These are phyloP conservation scores for Trichogramma dendrolimi DNA, from an alignment of 2,888 invertebrate species.

Conservation along the genomic window DNA sequence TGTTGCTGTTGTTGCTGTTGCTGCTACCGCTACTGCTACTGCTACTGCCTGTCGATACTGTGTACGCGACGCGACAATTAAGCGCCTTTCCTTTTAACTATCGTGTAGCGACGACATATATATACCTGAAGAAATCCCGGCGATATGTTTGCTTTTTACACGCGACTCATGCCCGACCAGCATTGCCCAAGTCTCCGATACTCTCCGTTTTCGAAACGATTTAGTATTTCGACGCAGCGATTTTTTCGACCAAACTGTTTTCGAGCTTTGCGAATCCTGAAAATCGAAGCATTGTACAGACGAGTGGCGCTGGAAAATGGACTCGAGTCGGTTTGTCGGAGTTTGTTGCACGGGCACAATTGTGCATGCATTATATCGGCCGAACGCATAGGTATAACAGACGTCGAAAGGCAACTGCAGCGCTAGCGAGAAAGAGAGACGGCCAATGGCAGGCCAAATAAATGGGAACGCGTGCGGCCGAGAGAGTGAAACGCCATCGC, in stretches of 20 bases:
- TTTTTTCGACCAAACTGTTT: too few relatives aligned
- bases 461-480: constrained; percentile 44
- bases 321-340: too few relatives aligned
- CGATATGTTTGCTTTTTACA: constrained; percentile 16
- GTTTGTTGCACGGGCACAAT: too few relatives aligned
- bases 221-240: too few relatives aligned
- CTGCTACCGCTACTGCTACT: not conserved
- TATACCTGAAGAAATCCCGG: constrained; percentile 34
- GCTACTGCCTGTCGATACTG: constrained; percentile 38
- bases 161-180: too few relatives aligned
- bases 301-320: too few relatives aligned
- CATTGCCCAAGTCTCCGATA: too few relatives aligned
- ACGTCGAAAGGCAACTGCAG: not conserved
- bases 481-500: constrained; percentile 48
- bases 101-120: constrained; percentile 42
- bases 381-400: constrained; percentile 5
- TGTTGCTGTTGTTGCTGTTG: too few relatives aligned
- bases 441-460: constrained; percentile 40
- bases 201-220: too few relatives aligned
- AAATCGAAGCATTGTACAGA: too few relatives aligned
- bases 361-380: too few relatives aligned
- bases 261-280: too few relatives aligned
- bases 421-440: constrained; percentile 3
- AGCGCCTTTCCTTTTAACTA: constrained; percentile 51
- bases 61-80: constrained; percentile 46